Conservation (phyloP, 2,888 invertebrate genomes). For the Opisthograptis luteolata region DNA sequence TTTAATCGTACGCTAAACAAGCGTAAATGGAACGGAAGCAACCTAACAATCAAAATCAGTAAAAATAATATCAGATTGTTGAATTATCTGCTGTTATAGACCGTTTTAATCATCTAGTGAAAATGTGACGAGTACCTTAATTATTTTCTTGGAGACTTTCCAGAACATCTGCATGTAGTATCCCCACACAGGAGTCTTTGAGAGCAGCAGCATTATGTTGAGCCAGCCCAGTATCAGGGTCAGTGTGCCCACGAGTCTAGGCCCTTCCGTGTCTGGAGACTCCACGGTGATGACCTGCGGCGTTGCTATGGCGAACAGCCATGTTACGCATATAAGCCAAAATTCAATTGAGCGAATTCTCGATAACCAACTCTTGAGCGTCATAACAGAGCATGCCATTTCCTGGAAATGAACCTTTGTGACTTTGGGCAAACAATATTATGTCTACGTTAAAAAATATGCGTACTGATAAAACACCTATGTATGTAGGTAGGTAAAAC, state of each 20-base stretch:
- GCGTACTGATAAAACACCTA: too few relatives aligned
- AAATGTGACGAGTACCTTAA: too few relatives aligned
- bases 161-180: constrained; percentile 84
- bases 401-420: too few relatives aligned
- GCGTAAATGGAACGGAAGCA: too few relatives aligned
- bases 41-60: too few relatives aligned
- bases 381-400: neutral
- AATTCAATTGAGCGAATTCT: neutral
- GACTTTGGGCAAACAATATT: too few relatives aligned
- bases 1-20: too few relatives aligned
- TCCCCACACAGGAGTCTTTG: constrained; percentile 81
- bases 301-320: neutral
- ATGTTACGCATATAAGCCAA: constrained; percentile 2
- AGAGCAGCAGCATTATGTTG: constrained; percentile 82
- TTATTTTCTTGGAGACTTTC: constrained; percentile 79
- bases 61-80: too few relatives aligned
- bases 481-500: too few relatives aligned
- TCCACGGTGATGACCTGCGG: neutral
- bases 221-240: constrained; percentile 65
- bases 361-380: neutral
- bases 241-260: constrained; percentile 2
- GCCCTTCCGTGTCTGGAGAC: constrained; percentile 2
- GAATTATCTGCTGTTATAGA: too few relatives aligned
- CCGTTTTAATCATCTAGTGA: too few relatives aligned
- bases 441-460: too few relatives aligned